A percentile compares a stretch with the other conserved stretches of the same genome.
phyloP scores from a whole-genome alignment of 2,113 vertebrate genomes.

The Erythrolamprus reginae region DNA sequence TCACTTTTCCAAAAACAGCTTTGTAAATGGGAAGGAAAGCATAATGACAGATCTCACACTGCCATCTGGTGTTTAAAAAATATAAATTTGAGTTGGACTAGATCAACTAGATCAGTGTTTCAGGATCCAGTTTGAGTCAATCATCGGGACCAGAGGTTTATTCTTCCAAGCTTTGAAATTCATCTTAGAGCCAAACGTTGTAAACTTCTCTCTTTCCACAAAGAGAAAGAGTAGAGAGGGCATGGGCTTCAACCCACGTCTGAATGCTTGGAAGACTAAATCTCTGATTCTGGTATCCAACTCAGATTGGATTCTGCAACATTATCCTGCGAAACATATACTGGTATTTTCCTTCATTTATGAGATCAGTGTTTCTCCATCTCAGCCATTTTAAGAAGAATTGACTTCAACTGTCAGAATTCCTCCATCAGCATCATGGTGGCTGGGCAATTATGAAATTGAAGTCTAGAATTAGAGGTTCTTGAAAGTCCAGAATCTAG shows the following conservation, averaged over 20 bases:
- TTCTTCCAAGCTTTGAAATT: neutral
- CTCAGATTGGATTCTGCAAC: neutral
- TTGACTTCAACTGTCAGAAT: neutral
- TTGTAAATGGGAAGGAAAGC: neutral
- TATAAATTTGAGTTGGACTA: neutral
- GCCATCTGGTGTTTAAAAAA: constrained; percentile 10
- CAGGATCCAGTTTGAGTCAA: neutral
- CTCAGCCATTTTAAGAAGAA: neutral
- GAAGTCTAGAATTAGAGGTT: neutral
- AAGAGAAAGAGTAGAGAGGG: neutral
- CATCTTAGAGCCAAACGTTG: neutral
- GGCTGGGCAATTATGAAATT: neutral
- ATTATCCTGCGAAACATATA: neutral
- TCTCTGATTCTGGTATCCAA: neutral
- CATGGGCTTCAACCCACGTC: neutral
- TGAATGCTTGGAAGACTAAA: neutral
- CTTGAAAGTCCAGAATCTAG: neutral
- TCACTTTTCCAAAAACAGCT: neutral
- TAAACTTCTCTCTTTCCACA: no score
- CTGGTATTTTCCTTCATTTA: neutral
- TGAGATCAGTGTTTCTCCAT: neutral
- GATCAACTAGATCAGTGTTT: neutral
- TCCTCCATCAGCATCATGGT: neutral
- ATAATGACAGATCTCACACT: neutral
- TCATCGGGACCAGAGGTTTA: neutral